These are phyloP conservation scores for Ptilonorhynchus violaceus DNA, from an alignment of 2,113 vertebrate species.

Conservation along the genomic window DNA sequence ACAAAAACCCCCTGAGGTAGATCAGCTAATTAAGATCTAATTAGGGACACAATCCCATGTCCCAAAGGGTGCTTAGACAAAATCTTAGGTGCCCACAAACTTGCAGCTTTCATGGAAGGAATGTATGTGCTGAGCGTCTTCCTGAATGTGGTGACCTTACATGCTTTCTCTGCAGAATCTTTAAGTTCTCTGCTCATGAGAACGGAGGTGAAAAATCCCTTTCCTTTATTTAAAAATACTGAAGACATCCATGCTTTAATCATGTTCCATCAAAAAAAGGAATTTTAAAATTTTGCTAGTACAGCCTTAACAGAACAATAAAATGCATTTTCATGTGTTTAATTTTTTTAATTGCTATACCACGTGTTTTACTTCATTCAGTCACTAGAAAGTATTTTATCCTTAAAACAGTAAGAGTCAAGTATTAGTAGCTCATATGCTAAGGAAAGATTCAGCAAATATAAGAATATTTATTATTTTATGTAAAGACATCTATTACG, in stretches of 20 bases:
- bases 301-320: neutral
- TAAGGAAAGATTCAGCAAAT: neutral
- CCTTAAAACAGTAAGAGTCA: neutral
- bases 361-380: neutral
- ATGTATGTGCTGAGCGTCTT: rapidly evolving
- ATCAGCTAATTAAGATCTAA: neutral
- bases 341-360: neutral
- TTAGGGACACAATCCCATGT: neutral
- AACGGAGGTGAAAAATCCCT: neutral
- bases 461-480: neutral
- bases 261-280: neutral
- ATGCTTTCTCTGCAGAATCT: neutral
- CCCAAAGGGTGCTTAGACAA: neutral
- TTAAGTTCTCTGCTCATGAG: neutral
- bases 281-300: neutral
- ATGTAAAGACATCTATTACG: neutral
- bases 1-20: neutral
- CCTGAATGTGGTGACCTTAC: neutral
- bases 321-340: neutral
- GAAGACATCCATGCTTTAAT: neutral
- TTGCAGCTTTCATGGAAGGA: neutral
- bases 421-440: neutral
- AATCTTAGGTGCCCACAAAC: neutral
- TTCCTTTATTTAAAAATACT: neutral
- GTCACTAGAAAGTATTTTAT: neutral